Evolutionary conservation across 30 jellyfish, hydroid and myxozoan species (phyloP), one percentile per base, ranked within the genome.

Genomic region (Sanderia malayensis): DNA sequence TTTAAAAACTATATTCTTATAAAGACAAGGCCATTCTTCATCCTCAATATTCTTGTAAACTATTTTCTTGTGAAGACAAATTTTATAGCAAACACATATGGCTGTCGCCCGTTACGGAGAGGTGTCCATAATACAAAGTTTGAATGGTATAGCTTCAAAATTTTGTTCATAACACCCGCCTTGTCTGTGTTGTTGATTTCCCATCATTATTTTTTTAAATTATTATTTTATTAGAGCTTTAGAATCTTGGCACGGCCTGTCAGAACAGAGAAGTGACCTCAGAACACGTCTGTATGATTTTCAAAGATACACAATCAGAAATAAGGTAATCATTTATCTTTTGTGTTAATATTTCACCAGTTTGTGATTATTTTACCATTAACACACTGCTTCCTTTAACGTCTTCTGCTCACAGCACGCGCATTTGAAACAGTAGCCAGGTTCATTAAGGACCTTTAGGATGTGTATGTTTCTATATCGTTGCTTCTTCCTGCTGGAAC

Each of bases 201-300:
- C n/a, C n/a, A n/a, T n/a, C n/a, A n/a, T n/a, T n/a, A n/a, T n/a
- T n/a, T n/a, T n/a, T n/a, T n/a, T n/a, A n/a, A n/a, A n/a, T n/a
- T n/a, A n/a, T n/a, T n/a, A n/a, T n/a, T n/a, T n/a, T n/a, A n/a
- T n/a, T 15, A 73, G 85, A 44, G 70, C 58, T 11, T 27, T 73
- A 3, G 85, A 73, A 23, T 53, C 73, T 8, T 73, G 85, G 85
- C 85, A 73, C 32, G 74, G 34, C 30, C 53, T 47, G 64, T 47
- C 85, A 1, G 85, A 73, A 27, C 70, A 61, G 59, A 55, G 67
- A 73, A 17, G 58, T 10, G 85, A 73, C 37, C 32, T 73, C 26
- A 21, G 58, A 21, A 10, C 59, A 10, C 85, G 85, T 23, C 67
- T 29, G 3, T 29, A 55, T 47, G 85, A 73, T 44, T 73, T 31